Evolutionary conservation across 1,140 invertebrate species (phyloP).

Genomic region (Drosophila guanche): DNA sequence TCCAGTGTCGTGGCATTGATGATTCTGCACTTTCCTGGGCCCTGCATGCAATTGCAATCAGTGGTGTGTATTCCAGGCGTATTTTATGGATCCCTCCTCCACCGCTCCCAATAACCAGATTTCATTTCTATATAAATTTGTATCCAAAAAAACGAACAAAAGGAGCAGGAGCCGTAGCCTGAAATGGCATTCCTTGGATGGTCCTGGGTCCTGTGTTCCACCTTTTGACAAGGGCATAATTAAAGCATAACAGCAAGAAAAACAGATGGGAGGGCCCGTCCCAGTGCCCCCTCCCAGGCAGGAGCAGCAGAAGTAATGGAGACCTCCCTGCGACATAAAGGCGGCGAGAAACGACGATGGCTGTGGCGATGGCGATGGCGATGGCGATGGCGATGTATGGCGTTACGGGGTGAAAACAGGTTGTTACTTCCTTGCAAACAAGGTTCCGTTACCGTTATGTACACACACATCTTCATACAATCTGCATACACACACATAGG

Average conservation of each 20-base stretch:
- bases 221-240: constrained; percentile 81
- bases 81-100: constrained; percentile 48
- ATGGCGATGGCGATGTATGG: constrained; percentile 16
- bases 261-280: constrained; percentile 41
- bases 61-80: constrained; percentile 42
- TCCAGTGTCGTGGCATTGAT: constrained; percentile 24
- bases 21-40: constrained; percentile 40
- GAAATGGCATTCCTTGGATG: constrained; percentile 2
- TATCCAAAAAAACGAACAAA: constrained; percentile 45
- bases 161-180: constrained; percentile 26
- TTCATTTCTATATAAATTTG: constrained; percentile 22
- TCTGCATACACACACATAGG: constrained; percentile 34
- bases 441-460: constrained; percentile 80
- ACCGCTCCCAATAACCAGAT: constrained; percentile 6
- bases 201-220: constrained; percentile 44
- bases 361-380: no score
- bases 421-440: constrained; percentile 81
- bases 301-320: neutral
- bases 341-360: constrained; percentile 17
- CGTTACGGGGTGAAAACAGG: constrained; percentile 75
- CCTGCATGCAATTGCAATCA: constrained; percentile 41
- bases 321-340: constrained; percentile 14
- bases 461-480: constrained; percentile 24
- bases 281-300: neutral
- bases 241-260: constrained; percentile 75